Conservation (phyloP, 2,113 vertebrate genomes). For the rat (Rattus norvegicus) region DNA sequence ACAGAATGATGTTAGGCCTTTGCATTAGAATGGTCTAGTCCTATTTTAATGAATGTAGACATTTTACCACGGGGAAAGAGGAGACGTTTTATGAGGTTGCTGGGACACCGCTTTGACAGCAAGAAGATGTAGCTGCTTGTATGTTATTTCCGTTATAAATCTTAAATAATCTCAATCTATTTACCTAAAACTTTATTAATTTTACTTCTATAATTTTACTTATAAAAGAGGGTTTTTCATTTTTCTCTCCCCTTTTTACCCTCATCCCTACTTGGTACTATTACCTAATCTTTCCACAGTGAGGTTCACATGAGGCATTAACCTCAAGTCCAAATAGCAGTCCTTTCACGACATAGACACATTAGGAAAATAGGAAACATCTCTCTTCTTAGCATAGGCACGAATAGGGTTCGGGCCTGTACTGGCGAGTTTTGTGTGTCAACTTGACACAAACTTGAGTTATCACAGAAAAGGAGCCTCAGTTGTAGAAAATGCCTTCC, state of each 20-base stretch:
- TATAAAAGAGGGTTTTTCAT: not conserved
- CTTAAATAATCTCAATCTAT: not conserved
- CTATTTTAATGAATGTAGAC: not conserved
- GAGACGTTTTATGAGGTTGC: not conserved
- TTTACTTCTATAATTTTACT: slow-evolving; percentile 2
- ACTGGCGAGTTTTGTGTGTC: too few species aligned
- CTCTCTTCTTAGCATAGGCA: not conserved
- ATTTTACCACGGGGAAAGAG: not conserved
- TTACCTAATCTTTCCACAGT: slow-evolving; percentile 28
- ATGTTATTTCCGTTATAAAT: not conserved
- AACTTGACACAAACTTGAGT: too few species aligned
- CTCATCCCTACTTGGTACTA: not conserved
- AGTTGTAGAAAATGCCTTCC: too few species aligned
- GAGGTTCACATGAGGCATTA: slow-evolving; percentile 8
- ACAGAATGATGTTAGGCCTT: not conserved
- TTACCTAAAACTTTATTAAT: not conserved
- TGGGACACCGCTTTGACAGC: not conserved
- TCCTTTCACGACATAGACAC: not conserved
- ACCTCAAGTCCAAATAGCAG: not conserved
- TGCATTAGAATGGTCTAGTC: not conserved
- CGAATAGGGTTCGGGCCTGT: too few species aligned
- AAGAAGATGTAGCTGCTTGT: not conserved
- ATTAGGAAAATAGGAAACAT: not conserved
- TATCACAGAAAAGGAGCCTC: too few species aligned
- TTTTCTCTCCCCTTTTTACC: not conserved